Evolutionary conservation across 2,888 invertebrate species (phyloP), one percentile per base, ranked within the genome.

Genomic region (Carpatolechia fugitivella): DNA sequence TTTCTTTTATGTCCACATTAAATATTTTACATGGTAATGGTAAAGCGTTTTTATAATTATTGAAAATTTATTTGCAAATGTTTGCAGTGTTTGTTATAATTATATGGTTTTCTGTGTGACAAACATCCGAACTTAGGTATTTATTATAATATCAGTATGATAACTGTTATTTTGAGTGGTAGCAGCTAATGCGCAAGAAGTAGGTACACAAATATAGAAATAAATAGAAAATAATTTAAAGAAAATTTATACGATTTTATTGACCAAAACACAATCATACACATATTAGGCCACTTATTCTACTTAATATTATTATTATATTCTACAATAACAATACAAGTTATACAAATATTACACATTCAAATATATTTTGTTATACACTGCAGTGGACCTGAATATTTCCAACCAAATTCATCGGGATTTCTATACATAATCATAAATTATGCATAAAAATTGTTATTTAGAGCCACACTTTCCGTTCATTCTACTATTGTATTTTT

Each of bases 281-380:
- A 73, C 69, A 70, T 72, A 74, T 70, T 73, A 72, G 74, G 72
- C 63, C 72, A 74, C 71, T 66, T 71, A 72, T 60, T 56, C 61
- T 72, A 82, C 85, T 85, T 85, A 66, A 68, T 83, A 85, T 84
- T 80, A 82, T 85, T 85, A 85, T 80, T 55, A 18, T 20, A 69
- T 14, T 30, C 58, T 61, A 70, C 54, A 77, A 84, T 85, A 85
- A 85, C 74, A 84, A 84, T 80, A 80, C 57, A 76, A 80, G 80
- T 72, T 60, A 3, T 29, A 40, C 36, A 38, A 38, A 49, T 18
- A 29, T 29, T 54, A 61, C 20, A n/a, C 1, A 11, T n/a, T n/a
- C 35, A 35, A 35, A 24, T 3, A 29, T n/a, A n/a, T 10, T n/a
- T 14, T 46, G 18, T 11, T 10, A 6, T 20, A 7, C 29, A 24